Evolutionary conservation across 2,888 invertebrate genomes (phyloP).

Genomic region (Smittia aterrima): DNA sequence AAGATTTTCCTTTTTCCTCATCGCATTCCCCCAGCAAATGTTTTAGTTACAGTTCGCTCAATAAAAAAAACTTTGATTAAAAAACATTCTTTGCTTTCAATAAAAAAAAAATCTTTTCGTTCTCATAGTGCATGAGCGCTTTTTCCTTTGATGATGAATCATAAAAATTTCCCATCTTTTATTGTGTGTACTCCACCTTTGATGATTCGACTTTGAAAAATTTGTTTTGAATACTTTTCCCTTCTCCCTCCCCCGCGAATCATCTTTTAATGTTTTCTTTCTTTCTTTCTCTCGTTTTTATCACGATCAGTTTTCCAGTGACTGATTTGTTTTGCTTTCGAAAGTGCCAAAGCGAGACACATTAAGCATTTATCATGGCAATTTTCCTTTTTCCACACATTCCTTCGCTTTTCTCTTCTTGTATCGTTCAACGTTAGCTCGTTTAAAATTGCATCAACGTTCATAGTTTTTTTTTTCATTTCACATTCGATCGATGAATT

Average conservation of each 20-base stretch:
- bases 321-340: constrained; percentile 39
- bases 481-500: constrained; percentile 8
- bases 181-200: background rate
- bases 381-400: constrained; percentile 30
- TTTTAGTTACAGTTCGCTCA: background rate
- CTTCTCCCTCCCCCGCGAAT: too few species aligned
- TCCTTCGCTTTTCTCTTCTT: background rate
- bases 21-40: background rate
- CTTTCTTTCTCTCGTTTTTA: background rate
- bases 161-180: constrained; percentile 9
- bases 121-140: background rate
- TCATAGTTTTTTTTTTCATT: background rate
- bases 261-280: background rate
- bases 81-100: background rate
- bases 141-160: constrained; percentile 12
- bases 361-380: constrained; percentile 41
- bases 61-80: background rate
- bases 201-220: constrained; percentile 4
- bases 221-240: background rate
- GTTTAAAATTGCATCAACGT: background rate
- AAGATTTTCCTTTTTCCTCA: background rate
- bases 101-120: background rate
- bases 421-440: background rate
- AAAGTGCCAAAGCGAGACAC: constrained; percentile 31
- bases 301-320: constrained; percentile 10